Conservation (phyloP, 1,140 invertebrate species). For the Heliconius hewitsoni region DNA sequence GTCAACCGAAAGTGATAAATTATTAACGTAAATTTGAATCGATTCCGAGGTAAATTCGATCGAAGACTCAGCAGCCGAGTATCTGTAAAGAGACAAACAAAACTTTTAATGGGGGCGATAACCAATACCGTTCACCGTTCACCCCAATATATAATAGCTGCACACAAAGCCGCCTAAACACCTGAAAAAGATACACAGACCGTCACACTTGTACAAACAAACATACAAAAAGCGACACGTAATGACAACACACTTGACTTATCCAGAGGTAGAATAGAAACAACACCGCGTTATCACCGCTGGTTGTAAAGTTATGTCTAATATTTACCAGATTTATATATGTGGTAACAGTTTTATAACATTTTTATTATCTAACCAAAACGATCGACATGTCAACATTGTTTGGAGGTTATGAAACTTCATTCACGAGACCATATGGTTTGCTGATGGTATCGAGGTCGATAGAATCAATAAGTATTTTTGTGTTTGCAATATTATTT, state of each 20-base stretch:
- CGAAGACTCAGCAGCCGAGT: conserved; percentile 43
- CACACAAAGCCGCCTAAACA: conserved; percentile 66
- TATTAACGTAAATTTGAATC: neutral
- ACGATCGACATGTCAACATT: neutral
- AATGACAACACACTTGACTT: conserved; percentile 38
- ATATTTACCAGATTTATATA: neutral
- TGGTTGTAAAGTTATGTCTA: conserved; percentile 10
- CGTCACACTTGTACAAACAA: conserved; percentile 56
- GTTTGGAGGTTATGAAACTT: conserved; percentile 1
- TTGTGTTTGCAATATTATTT: neutral
- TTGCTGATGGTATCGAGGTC: neutral
- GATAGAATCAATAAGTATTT: neutral
- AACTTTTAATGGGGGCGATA: conserved; percentile 57
- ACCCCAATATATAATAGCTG: conserved; percentile 45
- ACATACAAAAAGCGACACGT: conserved; percentile 51
- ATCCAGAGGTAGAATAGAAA: conserved; percentile 10
- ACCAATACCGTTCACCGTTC: conserved; percentile 58
- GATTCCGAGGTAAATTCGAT: conserved; percentile 1
- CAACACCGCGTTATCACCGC: neutral
- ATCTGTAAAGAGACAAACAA: conserved; percentile 76
- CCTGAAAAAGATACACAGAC: conserved; percentile 53
- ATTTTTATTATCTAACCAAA: conserved; percentile 1
- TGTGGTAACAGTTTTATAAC: neutral
- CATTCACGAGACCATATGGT: conserved; percentile 5
- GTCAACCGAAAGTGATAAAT: neutral